Evolutionary conservation across 2,888 invertebrate genomes (phyloP).

Genomic region (Arrhopalites spinosus): DNA sequence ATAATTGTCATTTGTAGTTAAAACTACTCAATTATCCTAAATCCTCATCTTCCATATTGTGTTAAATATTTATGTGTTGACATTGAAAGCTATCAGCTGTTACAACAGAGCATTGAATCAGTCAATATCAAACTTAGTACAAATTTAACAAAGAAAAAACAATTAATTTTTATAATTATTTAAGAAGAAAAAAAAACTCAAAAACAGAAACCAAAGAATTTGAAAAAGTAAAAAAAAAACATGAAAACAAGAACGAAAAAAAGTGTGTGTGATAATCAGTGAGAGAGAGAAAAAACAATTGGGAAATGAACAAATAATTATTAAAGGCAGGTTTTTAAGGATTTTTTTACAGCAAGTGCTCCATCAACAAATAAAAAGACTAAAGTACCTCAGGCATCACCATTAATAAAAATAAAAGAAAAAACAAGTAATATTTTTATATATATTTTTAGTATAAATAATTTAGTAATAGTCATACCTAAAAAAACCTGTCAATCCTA

Average conservation of each 20-base stretch:
- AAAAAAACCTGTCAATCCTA: too few relatives aligned
- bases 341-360: constrained; percentile 4
- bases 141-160: too few relatives aligned
- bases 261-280: too few relatives aligned
- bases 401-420: neutral
- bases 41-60: neutral
- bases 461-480: too few relatives aligned
- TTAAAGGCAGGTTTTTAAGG: neutral
- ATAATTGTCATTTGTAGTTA: neutral
- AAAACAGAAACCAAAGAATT: too few relatives aligned
- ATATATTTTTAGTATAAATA: too few relatives aligned
- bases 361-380: neutral
- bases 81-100: constrained; percentile 32
- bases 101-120: constrained; percentile 11
- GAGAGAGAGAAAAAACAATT: neutral
- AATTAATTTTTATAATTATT: too few relatives aligned
- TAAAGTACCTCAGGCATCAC: neutral
- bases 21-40: neutral
- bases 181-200: too few relatives aligned
- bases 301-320: neutral
- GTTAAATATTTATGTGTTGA: neutral
- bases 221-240: too few relatives aligned
- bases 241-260: too few relatives aligned
- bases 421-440: neutral
- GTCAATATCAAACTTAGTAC: too few relatives aligned